phyloP scores from a whole-genome alignment of 2,888 invertebrate species.

The Unio pictorum region DNA sequence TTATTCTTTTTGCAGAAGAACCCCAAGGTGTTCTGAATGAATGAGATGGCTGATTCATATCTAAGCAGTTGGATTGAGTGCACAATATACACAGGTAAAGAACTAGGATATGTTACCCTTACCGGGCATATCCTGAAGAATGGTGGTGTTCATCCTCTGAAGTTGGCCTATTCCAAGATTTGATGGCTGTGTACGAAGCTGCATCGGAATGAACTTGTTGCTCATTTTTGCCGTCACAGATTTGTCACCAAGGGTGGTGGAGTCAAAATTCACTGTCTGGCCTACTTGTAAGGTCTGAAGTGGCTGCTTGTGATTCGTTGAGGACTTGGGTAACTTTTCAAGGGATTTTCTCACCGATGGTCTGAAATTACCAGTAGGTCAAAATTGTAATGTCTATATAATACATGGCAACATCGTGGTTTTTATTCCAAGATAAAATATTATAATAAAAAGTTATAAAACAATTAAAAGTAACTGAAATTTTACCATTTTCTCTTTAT shows the following conservation, averaged over 20 bases:
- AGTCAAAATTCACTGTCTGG: constrained; percentile 31
- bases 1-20: too few relatives aligned
- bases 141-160: constrained; percentile 55
- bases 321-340: constrained; percentile 30
- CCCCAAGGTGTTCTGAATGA: too few relatives aligned
- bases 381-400: neutral
- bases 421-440: neutral
- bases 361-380: constrained; percentile 6
- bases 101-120: neutral
- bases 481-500: too few relatives aligned
- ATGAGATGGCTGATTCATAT: neutral
- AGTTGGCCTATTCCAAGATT: constrained; percentile 57
- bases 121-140: constrained; percentile 33
- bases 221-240: constrained; percentile 37
- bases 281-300: constrained; percentile 22
- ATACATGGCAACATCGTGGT: neutral
- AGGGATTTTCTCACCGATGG: constrained; percentile 26
- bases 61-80: neutral
- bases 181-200: constrained; percentile 66
- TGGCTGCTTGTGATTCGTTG: neutral
- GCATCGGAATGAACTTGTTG: constrained; percentile 67
- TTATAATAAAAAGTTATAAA: too few relatives aligned
- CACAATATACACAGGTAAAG: neutral
- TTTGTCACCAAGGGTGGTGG: constrained; percentile 39
- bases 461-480: too few relatives aligned